Percentiles rank a stretch among this genome's conserved stretches.
These are phyloP conservation scores for Habropoda laboriosa DNA, from an alignment of 1,140 invertebrate genomes.

Conservation along the genomic window DNA sequence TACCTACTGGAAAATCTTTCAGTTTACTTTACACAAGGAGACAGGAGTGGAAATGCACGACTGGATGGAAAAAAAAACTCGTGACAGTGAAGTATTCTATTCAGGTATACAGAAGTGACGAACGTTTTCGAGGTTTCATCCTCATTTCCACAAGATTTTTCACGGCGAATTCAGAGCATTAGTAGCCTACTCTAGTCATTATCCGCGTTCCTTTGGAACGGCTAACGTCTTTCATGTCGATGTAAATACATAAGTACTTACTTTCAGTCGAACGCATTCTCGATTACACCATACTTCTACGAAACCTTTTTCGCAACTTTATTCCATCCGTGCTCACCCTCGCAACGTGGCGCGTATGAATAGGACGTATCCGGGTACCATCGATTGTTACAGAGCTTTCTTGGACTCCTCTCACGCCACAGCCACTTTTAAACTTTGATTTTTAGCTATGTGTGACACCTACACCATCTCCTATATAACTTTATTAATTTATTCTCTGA, in stretches of 20 bases:
- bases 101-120: not conserved
- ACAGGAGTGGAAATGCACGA: not conserved
- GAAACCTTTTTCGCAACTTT: constrained; percentile 51
- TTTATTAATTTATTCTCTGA: not conserved
- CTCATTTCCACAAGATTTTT: not conserved
- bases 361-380: constrained; percentile 22
- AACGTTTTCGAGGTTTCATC: constrained; percentile 22
- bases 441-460: too few relatives aligned
- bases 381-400: not conserved
- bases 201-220: constrained; percentile 25
- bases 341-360: not conserved
- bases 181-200: constrained; percentile 21
- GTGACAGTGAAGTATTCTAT: not conserved
- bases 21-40: not conserved
- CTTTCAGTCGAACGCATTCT: constrained; percentile 36
- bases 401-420: not conserved
- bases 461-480: not conserved
- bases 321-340: constrained; percentile 20
- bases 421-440: not conserved
- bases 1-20: not conserved
- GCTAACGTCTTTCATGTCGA: constrained; percentile 32
- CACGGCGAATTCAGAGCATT: constrained; percentile 20
- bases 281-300: constrained; percentile 33
- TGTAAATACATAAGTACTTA: constrained; percentile 2
- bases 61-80: not conserved